phyloP scores from a whole-genome alignment of 2,888 invertebrate species.

The Penaeus monodon region DNA sequence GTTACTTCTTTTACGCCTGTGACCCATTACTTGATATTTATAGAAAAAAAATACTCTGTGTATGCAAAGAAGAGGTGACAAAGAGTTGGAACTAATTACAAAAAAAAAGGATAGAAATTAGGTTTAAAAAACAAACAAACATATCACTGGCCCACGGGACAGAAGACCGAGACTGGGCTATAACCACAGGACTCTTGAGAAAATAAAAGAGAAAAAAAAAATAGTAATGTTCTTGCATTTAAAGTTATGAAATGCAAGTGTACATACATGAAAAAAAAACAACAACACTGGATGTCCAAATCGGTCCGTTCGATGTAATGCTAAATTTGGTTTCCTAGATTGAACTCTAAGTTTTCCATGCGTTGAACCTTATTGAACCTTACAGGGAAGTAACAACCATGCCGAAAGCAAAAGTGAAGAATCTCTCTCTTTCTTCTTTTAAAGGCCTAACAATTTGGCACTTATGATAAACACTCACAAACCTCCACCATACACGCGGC shows the following conservation, averaged over 20 bases:
- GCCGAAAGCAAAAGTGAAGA: slow-evolving; percentile 1
- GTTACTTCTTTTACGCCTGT: too few species aligned
- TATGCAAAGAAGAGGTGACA: too few species aligned
- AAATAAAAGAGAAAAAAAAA: background rate
- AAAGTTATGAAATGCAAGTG: background rate
- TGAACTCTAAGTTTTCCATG: background rate
- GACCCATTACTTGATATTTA: too few species aligned
- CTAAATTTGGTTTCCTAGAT: slow-evolving; percentile 12
- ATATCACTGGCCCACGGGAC: too few species aligned
- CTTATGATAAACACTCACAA: slow-evolving; percentile 13
- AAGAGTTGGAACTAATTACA: too few species aligned
- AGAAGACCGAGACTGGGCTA: too few species aligned
- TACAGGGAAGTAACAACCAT: background rate
- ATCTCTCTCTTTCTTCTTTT: background rate
- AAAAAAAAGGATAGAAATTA: too few species aligned
- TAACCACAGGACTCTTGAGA: background rate
- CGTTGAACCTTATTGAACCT: background rate
- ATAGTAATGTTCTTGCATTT: too few species aligned
- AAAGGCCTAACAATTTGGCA: slow-evolving; percentile 22
- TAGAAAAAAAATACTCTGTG: too few species aligned
- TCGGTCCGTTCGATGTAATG: background rate
- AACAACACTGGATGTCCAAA: background rate
- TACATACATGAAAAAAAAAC: background rate
- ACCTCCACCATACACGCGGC: slow-evolving; percentile 6
- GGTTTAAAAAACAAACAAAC: too few species aligned